A percentile compares a stretch with the other conserved stretches of the same genome.
These are phyloP conservation scores for Eulimnadia texana DNA, from an alignment of 1,140 invertebrate species.

Conservation along the genomic window DNA sequence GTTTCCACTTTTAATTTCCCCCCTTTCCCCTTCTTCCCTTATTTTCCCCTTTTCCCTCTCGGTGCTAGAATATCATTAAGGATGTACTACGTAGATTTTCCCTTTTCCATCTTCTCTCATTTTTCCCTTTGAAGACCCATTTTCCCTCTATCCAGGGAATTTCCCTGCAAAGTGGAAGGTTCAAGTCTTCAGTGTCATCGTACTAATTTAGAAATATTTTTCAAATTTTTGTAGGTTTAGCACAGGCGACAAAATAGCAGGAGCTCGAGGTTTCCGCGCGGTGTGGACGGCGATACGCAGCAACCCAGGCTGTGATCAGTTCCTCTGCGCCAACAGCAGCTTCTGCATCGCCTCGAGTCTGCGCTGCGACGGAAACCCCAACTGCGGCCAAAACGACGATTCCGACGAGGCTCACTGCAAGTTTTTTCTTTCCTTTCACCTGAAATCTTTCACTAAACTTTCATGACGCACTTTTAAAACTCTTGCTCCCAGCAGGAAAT, in stretches of 20 bases:
- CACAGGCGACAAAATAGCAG: slow-evolving; percentile 66
- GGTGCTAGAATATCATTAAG: too few relatives aligned
- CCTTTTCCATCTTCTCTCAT: too few relatives aligned
- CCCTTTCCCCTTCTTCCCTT: too few relatives aligned
- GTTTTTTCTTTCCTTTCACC: slow-evolving; percentile 21
- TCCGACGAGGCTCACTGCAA: slow-evolving; percentile 72
- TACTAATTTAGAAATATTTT: slow-evolving; percentile 21
- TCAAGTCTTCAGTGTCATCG: too few relatives aligned
- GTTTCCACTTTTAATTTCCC: too few relatives aligned
- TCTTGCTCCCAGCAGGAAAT: too few relatives aligned
- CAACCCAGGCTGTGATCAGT: slow-evolving; percentile 35
- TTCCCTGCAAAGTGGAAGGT: too few relatives aligned
- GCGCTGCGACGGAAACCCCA: slow-evolving; percentile 57
- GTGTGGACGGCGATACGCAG: slow-evolving; percentile 50
- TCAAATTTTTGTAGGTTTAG: slow-evolving; percentile 46
- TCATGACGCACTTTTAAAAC: neutral
- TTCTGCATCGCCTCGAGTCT: slow-evolving; percentile 66
- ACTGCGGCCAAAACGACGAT: slow-evolving; percentile 61
- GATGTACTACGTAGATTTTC: too few relatives aligned
- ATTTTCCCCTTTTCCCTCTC: too few relatives aligned
- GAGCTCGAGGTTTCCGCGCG: slow-evolving; percentile 64
- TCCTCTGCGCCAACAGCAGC: slow-evolving; percentile 46
- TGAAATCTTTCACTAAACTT: neutral
- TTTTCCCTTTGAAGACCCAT: too few relatives aligned
- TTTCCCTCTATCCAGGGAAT: too few relatives aligned